Base-by-base conservation (phyloP, 2,888 invertebrate species). In the Diarsia mendica region DNA sequence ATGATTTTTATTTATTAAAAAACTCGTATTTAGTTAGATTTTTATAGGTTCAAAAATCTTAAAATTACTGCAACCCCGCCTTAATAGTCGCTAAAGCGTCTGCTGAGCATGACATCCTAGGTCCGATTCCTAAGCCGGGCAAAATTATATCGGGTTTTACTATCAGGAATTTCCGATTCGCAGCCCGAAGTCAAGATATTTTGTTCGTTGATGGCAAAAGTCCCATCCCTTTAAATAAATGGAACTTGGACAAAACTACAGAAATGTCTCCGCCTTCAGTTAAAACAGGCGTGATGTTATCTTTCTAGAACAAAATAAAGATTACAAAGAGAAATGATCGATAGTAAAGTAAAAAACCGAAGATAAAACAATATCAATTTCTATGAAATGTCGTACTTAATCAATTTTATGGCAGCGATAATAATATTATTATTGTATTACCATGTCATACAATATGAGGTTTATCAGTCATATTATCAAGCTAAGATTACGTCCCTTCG, bases 351-450 rank as follows among this genome's bases (percentile, higher is more conserved):
- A n/a, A 61, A 58, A 23, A 28, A 6, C 9, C 5, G 8, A 46
- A 28, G n/a, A 39, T 53, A n/a, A 49, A 60, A 18, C 13, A 23
- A 6, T 46, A 51, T 48, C 28, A 20, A 53, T 53, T 78, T 80
- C 74, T 44, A 49, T 8, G 20, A 73, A 80, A 80, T 11, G 13
- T 23, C 20, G 4, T 15, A n/a, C 28, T 2, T 2, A 28, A 46
- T 28, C 64, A 58, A 46, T 74, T 73, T 51, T 44, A 61, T 72
- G 46, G 10, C 13, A 15, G 18, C 18, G 46, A 80, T 60, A 61
- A 64, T 20, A 28, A 28, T 28, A 48, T 48, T 61, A 73, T 74
- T 55, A 79, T 72, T 28, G 65, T 73, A 80, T 53, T 49, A 55
- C 3, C 60, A 23, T 46, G 39, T 55, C 66, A n/a, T 49, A 53